Conservation (phyloP, 2,888 invertebrate species). For the Cyclophora punctaria region DNA sequence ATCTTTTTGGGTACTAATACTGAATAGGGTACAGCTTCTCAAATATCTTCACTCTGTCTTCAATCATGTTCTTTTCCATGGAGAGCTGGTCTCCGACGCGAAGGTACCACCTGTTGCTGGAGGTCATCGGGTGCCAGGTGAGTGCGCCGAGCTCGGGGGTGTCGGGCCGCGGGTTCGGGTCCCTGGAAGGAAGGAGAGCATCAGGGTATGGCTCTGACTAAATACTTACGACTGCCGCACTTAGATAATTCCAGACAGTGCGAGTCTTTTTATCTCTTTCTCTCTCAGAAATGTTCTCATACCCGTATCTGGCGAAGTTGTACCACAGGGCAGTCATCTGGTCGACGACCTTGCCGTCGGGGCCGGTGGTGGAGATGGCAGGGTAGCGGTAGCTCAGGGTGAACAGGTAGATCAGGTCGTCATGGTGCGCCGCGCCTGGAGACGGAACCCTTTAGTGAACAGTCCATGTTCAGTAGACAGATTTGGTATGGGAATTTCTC, state of each 20-base stretch:
- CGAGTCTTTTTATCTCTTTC: too few relatives aligned
- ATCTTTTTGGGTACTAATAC: conserved; percentile 16
- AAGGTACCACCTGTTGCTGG: conserved; percentile 33
- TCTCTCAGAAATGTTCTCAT: conserved; percentile 9
- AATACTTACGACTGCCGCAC: too few relatives aligned
- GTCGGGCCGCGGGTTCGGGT: conserved; percentile 36
- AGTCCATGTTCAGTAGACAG: background rate
- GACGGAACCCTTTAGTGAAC: background rate
- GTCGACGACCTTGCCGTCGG: conserved; percentile 53
- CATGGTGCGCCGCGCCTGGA: conserved; percentile 55
- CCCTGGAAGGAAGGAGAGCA: conserved; percentile 22
- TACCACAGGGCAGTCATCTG: conserved; percentile 55
- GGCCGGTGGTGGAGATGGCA: conserved; percentile 34
- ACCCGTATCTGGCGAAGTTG: conserved; percentile 66
- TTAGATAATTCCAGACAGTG: too few relatives aligned
- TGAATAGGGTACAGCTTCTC: conserved; percentile 45
- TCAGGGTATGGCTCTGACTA: background rate
- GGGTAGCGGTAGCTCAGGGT: conserved; percentile 48
- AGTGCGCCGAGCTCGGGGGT: conserved; percentile 27
- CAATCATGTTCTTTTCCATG: conserved; percentile 35
- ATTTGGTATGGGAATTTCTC: too few relatives aligned
- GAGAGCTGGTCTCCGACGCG: conserved; percentile 27
- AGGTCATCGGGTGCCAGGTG: conserved; percentile 40
- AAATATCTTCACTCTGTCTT: conserved; percentile 42
- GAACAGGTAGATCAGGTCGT: conserved; percentile 69